Evolutionary conservation across 2,113 vertebrate genomes (phyloP).

Genomic region (Amia ocellicauda): DNA sequence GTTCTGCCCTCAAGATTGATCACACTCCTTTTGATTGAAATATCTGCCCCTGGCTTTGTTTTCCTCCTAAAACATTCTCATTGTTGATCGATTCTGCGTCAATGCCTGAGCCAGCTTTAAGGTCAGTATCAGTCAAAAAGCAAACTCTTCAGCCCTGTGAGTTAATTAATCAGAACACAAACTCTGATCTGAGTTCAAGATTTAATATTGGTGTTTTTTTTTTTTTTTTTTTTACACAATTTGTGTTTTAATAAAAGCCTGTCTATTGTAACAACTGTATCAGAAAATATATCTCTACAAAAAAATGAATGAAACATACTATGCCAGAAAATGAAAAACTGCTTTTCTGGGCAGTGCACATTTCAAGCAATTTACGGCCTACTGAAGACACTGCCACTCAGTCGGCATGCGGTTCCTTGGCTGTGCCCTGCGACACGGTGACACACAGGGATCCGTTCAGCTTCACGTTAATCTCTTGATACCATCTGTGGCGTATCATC

Average conservation of each 20-base stretch:
- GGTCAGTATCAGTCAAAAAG: slow-evolving; percentile 47
- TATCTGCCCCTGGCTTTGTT: slow-evolving; percentile 59
- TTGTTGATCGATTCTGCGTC: slow-evolving; percentile 64
- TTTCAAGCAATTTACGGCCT: too few relatives aligned
- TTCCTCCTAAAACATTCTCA: slow-evolving; percentile 56
- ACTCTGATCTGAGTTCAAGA: background rate
- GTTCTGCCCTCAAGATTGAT: slow-evolving; percentile 59
- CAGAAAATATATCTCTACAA: too few relatives aligned
- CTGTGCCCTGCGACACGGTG: too few relatives aligned
- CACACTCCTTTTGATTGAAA: slow-evolving; percentile 70
- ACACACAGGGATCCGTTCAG: background rate
- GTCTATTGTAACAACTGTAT: too few relatives aligned
- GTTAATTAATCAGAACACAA: background rate
- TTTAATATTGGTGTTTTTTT: too few relatives aligned
- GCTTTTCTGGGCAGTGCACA: too few relatives aligned
- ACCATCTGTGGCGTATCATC: slow-evolving; percentile 1
- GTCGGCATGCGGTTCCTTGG: too few relatives aligned
- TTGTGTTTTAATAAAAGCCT: too few relatives aligned
- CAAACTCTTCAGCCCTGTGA: slow-evolving; percentile 18
- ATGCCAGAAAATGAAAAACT: too few relatives aligned
- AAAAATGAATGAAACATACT: too few relatives aligned
- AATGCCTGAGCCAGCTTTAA: slow-evolving; percentile 38
- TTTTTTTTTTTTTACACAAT: too few relatives aligned
- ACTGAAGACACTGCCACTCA: too few relatives aligned
- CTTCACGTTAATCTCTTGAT: background rate